Evolutionary conservation across 1,140 invertebrate species (phyloP).

Genomic region (Hypsibius dujardini): DNA sequence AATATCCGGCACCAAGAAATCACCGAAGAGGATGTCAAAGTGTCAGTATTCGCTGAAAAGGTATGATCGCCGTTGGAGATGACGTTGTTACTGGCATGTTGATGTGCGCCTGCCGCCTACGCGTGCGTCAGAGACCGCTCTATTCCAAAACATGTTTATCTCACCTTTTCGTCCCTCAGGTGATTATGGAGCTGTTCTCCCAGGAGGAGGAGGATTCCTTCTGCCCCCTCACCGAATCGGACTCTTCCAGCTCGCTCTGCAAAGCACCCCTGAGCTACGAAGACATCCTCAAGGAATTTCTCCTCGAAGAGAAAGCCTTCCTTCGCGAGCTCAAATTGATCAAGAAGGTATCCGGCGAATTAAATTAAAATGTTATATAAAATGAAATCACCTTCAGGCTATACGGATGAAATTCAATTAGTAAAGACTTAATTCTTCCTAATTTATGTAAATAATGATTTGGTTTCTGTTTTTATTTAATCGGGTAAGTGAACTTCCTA

Average conservation of each 20-base stretch:
- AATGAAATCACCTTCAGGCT: too few species aligned
- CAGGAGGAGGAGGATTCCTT: constrained; percentile 51
- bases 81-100: too few species aligned
- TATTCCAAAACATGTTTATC: too few species aligned
- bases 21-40: neutral
- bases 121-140: neutral
- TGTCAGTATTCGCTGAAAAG: constrained; percentile 17
- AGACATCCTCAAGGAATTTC: constrained; percentile 76
- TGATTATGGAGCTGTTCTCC: constrained; percentile 87
- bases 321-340: constrained; percentile 85
- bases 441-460: too few species aligned
- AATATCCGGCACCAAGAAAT: neutral
- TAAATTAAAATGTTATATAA: too few species aligned
- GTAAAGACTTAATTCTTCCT: constrained; percentile 16
- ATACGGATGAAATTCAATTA: too few species aligned
- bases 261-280: constrained; percentile 59
- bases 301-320: constrained; percentile 83
- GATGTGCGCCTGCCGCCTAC: constrained; percentile 3
- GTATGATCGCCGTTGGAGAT: too few species aligned
- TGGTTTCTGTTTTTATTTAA: too few species aligned
- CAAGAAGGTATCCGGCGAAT: constrained; percentile 79
- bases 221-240: constrained; percentile 22
- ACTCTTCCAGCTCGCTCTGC: constrained; percentile 35
- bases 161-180: too few species aligned
- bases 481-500: too few species aligned